A percentile compares a stretch with the other conserved stretches of the same genome.
phyloP scores from a whole-genome alignment of 2,888 invertebrate genomes.

The Cryptus viduatorius region DNA sequence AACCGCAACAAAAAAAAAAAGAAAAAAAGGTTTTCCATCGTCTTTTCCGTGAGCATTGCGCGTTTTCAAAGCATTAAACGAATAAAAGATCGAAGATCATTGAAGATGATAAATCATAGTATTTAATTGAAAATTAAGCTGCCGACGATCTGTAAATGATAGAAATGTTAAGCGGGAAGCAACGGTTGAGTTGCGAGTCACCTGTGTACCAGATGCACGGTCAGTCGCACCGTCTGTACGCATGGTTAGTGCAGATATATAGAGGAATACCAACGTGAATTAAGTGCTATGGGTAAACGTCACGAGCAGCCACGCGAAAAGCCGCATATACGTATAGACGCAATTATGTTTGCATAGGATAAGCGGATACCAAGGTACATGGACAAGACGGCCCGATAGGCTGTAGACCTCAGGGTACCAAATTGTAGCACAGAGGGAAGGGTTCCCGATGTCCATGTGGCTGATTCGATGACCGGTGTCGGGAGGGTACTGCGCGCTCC shows the following conservation, averaged over 20 bases:
- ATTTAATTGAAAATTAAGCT: not conserved
- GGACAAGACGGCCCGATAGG: constrained; percentile 9
- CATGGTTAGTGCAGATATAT: not conserved
- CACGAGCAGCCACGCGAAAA: constrained; percentile 29
- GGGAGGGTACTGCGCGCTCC: constrained; percentile 35
- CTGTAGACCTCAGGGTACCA: constrained; percentile 1
- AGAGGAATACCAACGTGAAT: constrained; percentile 13
- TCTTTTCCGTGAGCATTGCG: no score
- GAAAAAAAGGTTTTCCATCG: no score
- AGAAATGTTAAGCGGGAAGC: constrained; percentile 18
- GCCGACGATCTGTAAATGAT: not conserved
- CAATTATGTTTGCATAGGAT: constrained; percentile 17
- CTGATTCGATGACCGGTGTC: constrained; percentile 17
- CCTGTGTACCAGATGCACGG: constrained; percentile 24
- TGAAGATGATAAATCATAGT: no score
- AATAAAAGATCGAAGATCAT: no score
- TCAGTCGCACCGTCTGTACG: constrained; percentile 32
- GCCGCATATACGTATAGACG: constrained; percentile 23
- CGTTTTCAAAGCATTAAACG: no score
- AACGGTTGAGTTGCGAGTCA: constrained; percentile 3
- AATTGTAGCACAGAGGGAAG: not conserved
- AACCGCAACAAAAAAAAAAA: no score
- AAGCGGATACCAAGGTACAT: not conserved
- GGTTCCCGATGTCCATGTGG: constrained; percentile 18
- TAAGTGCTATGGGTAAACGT: constrained; percentile 41